Percentiles rank a stretch among this genome's conserved stretches.
These are phyloP conservation scores for Drosophila willistoni DNA, from an alignment of 1,140 invertebrate genomes.

Conservation along the genomic window DNA sequence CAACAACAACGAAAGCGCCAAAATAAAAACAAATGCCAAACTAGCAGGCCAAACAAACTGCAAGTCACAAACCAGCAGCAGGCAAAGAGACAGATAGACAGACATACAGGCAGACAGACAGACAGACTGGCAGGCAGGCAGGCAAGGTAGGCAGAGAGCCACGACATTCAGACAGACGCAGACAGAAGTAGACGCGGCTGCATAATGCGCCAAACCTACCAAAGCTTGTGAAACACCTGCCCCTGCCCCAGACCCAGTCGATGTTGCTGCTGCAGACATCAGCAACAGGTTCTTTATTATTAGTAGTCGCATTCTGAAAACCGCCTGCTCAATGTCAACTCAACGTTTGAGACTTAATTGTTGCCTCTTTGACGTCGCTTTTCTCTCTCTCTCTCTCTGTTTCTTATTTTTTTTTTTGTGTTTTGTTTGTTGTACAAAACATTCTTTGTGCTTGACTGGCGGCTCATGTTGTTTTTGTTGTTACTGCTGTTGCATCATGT, in stretches of 20 bases:
- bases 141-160: neutral
- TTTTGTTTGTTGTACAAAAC: slow-evolving; percentile 39
- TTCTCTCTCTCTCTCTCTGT: slow-evolving; percentile 6
- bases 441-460: slow-evolving; percentile 74
- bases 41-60: slow-evolving; percentile 72
- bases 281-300: slow-evolving; percentile 80
- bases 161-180: slow-evolving; percentile 36
- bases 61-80: slow-evolving; percentile 55
- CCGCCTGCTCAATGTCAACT: slow-evolving; percentile 81
- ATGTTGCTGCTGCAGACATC: slow-evolving; percentile 29
- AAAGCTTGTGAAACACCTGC: slow-evolving; percentile 44
- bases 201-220: slow-evolving; percentile 71
- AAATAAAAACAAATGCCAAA: slow-evolving; percentile 76
- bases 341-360: slow-evolving; percentile 80
- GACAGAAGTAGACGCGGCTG: slow-evolving; percentile 56
- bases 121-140: slow-evolving; percentile 10
- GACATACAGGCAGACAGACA: slow-evolving; percentile 26
- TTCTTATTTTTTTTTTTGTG: slow-evolving; percentile 16
- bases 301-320: slow-evolving; percentile 80
- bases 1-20: slow-evolving; percentile 28
- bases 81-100: slow-evolving; percentile 33
- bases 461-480: slow-evolving; percentile 64
- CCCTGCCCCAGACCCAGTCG: slow-evolving; percentile 17
- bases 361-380: slow-evolving; percentile 71
- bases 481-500: slow-evolving; percentile 63